Conservation (phyloP, 2,113 vertebrate genomes). For the Brienomyrus longianalis region DNA sequence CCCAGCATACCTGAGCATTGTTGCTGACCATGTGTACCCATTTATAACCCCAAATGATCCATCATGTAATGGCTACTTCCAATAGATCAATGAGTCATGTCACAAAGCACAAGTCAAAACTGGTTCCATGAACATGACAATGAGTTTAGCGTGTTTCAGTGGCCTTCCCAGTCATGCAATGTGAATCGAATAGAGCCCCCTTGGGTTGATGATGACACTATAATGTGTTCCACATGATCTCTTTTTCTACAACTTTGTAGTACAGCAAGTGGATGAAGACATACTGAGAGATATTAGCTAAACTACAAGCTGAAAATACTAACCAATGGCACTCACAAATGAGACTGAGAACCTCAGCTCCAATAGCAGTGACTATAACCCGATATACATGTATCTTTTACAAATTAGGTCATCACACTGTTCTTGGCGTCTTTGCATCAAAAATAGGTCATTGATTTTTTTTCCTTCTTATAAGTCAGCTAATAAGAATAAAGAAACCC, state of each 20-base stretch:
- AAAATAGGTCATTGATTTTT: neutral
- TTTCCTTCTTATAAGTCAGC: neutral
- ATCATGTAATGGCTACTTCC: neutral
- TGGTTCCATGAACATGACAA: too few species aligned
- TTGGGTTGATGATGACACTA: neutral
- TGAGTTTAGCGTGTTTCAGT: neutral
- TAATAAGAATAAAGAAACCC: neutral
- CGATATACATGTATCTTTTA: neutral
- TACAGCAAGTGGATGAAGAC: neutral
- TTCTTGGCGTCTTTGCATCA: neutral
- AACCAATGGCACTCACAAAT: neutral
- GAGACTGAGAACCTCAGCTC: neutral
- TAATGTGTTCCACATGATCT: neutral
- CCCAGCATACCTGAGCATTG: neutral
- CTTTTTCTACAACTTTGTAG: neutral
- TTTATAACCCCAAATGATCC: neutral
- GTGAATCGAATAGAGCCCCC: neutral
- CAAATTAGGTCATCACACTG: neutral
- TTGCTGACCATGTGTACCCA: neutral
- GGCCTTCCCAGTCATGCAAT: neutral
- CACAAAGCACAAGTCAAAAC: neutral
- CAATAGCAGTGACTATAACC: neutral
- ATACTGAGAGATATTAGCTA: neutral
- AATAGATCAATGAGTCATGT: neutral
- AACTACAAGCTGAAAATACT: neutral